Evolutionary conservation across 1,140 invertebrate species (phyloP), one percentile per base, ranked within the genome.

Genomic region (Polypedilum vanderplanki): DNA sequence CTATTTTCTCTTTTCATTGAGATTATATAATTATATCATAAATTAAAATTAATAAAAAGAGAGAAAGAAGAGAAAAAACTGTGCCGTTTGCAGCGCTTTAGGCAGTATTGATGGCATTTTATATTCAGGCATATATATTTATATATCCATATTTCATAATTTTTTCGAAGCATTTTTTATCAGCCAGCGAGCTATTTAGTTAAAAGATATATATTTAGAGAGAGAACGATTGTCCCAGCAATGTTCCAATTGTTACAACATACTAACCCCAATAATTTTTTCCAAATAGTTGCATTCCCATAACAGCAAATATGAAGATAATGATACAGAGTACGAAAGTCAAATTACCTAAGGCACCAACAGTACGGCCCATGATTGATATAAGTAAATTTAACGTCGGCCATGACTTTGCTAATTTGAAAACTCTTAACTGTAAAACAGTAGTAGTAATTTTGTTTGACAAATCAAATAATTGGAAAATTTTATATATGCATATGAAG

Each of bases 361-460:
- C 93, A 40, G 97, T 98, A 86, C 95, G 91, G 79, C 95, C 97
- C 92, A 98, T 98, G 82, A 99, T 98, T 80, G 96, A 97, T 84
- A 98, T 98, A 78, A 99, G 89, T 86, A 98, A 90, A 87, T 98
- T 98, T 81, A 99, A 87, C 76, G 97, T 98, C 79, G 95, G 96
- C 97, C 97, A 99, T 75, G 96, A 98, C 87, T 98, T 98, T 77
- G 97, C 97, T 83, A 99, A 87, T 90, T 99, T 99, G 89, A 99
- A 98, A 81, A 99, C 96, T 88, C 97, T 90, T 77, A 98, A 87
- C 96, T 98, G 87, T 80, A 89, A 89, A 83, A 83, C 24, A 33
- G 24, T n/a, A n/a, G n/a, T n/a, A n/a, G n/a, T n/a, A n/a, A n/a
- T 76, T 76, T 57, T 17, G n/a, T 46, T 57, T n/a, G 46, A 4